Base-by-base conservation (phyloP, 2,113 vertebrate genomes). In the Tricholaema leucomelas region DNA sequence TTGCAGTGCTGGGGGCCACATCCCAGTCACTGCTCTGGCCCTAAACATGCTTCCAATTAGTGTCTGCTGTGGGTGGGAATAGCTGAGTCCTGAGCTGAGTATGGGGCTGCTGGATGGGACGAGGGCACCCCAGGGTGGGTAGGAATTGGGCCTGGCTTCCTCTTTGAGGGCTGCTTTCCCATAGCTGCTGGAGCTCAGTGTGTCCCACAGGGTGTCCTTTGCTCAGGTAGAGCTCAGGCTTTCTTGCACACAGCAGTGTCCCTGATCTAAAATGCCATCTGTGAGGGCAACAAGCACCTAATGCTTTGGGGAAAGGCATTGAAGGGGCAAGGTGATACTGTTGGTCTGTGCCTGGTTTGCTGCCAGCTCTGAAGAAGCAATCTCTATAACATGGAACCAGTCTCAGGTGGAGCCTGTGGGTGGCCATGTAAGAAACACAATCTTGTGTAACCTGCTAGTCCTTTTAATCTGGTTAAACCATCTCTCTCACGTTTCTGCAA, bases 1-100 rank as follows among this genome's bases (percentile, higher is more conserved):
- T 4, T 25, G 76, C 65, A 38, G 83, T 0, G 15, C 78, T 90
- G 87, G 78, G 85, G 79, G 76, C 36, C 36, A 1, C 0, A 5
- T 88, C 77, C 79, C 71, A 46, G 63, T 36, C 36, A 1, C 85
- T 91, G 60, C 38, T 81, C 80, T 75, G 94, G 82, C 88, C 65
- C 81, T 50, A 35, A 93, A 88, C 33, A 2, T 96, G 94, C 74
- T 94, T 95, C 84, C 80, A 76, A 95, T 96, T 96, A 95, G 13
- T 85, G n/a, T 89, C 2, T 24, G 73, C 78, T 89, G 88, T 71
- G 82, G 77, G 85, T 75, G 66, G 92, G 93, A 85, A 92, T 14
- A 54, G 81, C 87, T 73, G 76, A 56, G n/a, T 89, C 80, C 71
- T 50, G 50, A 58, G 64, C 61, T 6, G 78, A 89, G 79, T 1